Base-by-base conservation (phyloP, 1,140 invertebrate genomes). In the Globodera rostochiensis region DNA sequence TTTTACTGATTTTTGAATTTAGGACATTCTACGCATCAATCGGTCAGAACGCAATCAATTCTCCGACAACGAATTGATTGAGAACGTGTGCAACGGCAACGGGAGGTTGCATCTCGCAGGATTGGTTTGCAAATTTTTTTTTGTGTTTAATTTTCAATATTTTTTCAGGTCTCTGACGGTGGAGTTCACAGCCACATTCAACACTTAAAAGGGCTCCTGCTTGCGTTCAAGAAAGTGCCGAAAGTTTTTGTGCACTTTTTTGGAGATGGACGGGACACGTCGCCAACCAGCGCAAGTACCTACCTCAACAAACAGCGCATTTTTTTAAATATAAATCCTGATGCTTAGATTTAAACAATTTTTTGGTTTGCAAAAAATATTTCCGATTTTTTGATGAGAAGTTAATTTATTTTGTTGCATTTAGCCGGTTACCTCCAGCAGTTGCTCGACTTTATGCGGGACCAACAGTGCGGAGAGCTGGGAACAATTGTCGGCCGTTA, bases 161-260 rank as follows among this genome's bases (percentile, higher is more conserved):
- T 84, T 69, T 57, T 53, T 9, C 75, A 88, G 87, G 86, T 91
- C n/a, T 91, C 90, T 75, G 91, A 92, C 84, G 91, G 91, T 53
- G 91, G 91, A 50, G 91, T 92, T 67, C 91, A 92, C 82, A 90
- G 90, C 19, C 92, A 92, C 84, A 92, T 92, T 73, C 84, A 92
- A 9, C 91, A 92, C 83, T 83, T 92, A 21, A 90, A 90, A 74
- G 86, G 89, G n/a, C 75, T 92, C 0, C 60, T 91, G 9, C 88
- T 90, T 77, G 88, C 85, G n/a, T 87, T 90, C 45, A 91, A 92
- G 6, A 84, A 84, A 15, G 91, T 92, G 15, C 91, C 90, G 6
- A 88, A 92, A 21, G 84, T 90, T 25, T 92, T 85, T 71, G 80
- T 92, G 46, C 92, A 92, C 64, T 91, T 91, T 82, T 92, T 92